phyloP scores from a whole-genome alignment of 2,888 invertebrate genomes.

The Antheraea yamamai region DNA sequence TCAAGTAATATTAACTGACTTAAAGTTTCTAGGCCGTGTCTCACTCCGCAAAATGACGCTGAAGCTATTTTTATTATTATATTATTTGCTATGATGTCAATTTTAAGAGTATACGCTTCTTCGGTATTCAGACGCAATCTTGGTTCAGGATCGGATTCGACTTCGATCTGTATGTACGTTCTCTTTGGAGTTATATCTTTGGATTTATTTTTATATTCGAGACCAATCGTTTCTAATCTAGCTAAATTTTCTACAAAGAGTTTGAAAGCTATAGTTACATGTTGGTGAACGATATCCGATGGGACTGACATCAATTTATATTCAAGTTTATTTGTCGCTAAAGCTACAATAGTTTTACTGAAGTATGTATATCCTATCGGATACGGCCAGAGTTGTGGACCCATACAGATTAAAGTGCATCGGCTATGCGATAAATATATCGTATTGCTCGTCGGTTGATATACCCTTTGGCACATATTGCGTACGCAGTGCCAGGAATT shows the following conservation, averaged over 20 bases:
- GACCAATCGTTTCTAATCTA: conserved; percentile 66
- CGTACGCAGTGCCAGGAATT: conserved; percentile 53
- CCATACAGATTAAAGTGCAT: conserved; percentile 87
- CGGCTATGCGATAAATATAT: conserved; percentile 80
- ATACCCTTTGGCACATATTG: conserved; percentile 52
- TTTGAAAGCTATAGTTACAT: conserved; percentile 70
- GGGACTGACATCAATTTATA: conserved; percentile 69
- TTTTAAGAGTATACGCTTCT: conserved; percentile 85
- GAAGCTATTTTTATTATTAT: conserved; percentile 80
- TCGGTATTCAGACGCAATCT: conserved; percentile 85
- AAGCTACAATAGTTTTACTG: conserved; percentile 81
- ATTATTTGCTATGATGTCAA: conserved; percentile 64
- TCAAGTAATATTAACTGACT: conserved; percentile 89
- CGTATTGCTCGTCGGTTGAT: conserved; percentile 35
- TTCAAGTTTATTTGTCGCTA: conserved; percentile 79
- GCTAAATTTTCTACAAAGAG: conserved; percentile 74
- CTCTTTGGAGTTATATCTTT: conserved; percentile 41
- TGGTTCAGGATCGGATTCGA: conserved; percentile 79
- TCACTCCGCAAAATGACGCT: conserved; percentile 87
- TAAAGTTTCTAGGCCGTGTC: conserved; percentile 88
- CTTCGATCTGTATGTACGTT: conserved; percentile 72
- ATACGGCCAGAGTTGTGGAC: conserved; percentile 88
- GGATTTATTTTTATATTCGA: conserved; percentile 39
- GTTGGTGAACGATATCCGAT: conserved; percentile 52
- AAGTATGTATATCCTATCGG: conserved; percentile 86